A percentile compares a stretch with the other conserved stretches of the same genome.
Evolutionary conservation across 2,888 invertebrate species (phyloP).

Genomic region (Tenthredo distinguenda): DNA sequence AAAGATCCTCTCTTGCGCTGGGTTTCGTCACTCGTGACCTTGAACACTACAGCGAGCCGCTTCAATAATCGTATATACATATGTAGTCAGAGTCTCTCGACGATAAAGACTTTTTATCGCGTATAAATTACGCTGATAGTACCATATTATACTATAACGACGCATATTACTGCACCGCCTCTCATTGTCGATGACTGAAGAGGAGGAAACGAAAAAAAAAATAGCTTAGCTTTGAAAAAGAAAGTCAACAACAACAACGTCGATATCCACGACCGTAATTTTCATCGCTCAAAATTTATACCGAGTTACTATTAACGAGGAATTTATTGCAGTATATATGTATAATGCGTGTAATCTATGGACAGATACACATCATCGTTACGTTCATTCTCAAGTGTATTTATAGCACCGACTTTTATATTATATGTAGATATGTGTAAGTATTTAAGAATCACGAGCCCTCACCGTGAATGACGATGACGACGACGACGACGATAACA

Average conservation of each 20-base stretch:
- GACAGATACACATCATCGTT: background rate
- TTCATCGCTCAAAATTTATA: background rate
- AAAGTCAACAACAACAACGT: constrained; percentile 5
- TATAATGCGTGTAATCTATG: background rate
- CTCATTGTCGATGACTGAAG: background rate
- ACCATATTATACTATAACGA: background rate
- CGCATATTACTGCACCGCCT: background rate
- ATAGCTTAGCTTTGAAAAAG: background rate
- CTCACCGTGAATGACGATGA: background rate
- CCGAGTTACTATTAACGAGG: too few species aligned
- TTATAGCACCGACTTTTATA: background rate
- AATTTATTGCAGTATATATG: background rate
- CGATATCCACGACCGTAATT: background rate
- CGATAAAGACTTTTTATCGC: background rate
- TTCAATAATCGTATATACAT: background rate
- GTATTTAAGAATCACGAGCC: background rate
- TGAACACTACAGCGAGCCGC: background rate
- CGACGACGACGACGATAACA: background rate
- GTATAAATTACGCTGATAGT: background rate
- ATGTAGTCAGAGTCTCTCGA: background rate
- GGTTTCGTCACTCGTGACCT: constrained; percentile 36
- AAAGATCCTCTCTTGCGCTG: background rate
- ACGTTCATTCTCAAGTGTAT: background rate
- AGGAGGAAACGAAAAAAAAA: background rate
- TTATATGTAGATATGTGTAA: background rate